Conservation (phyloP, 2,797 vertebrate species). For the Tarsius wallacei region DNA sequence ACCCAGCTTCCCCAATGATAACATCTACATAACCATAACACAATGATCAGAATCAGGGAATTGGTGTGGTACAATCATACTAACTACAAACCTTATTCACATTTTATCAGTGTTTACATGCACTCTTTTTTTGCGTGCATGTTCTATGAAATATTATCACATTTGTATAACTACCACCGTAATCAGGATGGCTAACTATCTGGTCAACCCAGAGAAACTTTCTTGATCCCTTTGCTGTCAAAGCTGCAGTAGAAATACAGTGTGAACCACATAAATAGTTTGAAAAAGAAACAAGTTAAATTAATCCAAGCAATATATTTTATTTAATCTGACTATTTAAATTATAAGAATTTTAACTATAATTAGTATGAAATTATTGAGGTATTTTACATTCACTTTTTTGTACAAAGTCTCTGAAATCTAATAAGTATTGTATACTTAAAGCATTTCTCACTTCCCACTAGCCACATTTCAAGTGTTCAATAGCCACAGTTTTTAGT, state of each 20-base stretch:
- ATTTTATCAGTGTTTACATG: neutral
- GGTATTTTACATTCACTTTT: neutral
- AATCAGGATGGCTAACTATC: neutral
- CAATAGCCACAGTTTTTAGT: neutral
- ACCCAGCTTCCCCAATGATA: no score
- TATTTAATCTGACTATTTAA: neutral
- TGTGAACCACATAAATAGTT: neutral
- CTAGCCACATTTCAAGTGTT: neutral
- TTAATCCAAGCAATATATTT: slow-evolving; percentile 11
- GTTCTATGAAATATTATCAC: neutral
- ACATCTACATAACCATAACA: no score
- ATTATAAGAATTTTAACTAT: neutral
- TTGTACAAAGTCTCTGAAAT: slow-evolving; percentile 14
- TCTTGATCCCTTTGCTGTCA: neutral
- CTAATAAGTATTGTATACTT: neutral
- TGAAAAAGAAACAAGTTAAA: neutral
- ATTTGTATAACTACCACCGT: no score
- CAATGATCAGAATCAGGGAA: no score
- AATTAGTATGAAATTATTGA: neutral
- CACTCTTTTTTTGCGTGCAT: neutral
- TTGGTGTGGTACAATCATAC: no score
- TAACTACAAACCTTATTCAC: neutral
- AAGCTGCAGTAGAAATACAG: neutral
- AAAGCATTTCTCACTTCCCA: neutral
- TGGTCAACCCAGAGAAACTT: neutral